Percentiles rank a stretch among this genome's conserved stretches.
Evolutionary conservation across 2,888 invertebrate genomes (phyloP).

Genomic region (Uropetala carovei): DNA sequence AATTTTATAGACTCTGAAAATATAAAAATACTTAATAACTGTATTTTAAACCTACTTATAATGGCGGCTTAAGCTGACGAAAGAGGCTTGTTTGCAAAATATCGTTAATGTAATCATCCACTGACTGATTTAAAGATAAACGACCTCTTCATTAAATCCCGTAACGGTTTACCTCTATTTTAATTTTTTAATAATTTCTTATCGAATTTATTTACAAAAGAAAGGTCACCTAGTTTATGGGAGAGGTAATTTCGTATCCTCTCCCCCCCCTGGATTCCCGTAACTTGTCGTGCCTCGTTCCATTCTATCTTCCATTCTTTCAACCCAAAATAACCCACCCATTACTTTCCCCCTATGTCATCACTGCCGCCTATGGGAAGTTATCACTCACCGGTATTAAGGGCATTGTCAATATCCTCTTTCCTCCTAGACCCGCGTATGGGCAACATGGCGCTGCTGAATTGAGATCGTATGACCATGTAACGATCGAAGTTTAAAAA

Average conservation of each 20-base stretch:
- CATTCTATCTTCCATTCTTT: background rate
- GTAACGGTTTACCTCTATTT: too few relatives aligned
- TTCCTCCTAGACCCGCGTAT: background rate
- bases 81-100: too few relatives aligned
- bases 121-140: too few relatives aligned
- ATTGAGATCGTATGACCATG: background rate
- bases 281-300: background rate
- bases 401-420: conserved; percentile 3
- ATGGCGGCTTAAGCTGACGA: too few relatives aligned
- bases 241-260: background rate
- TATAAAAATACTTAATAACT: too few relatives aligned
- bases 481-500: background rate
- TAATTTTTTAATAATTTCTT: background rate
- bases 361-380: background rate
- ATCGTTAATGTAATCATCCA: too few relatives aligned
- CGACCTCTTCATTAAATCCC: too few relatives aligned
- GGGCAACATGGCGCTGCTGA: background rate
- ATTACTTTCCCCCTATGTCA: conserved; percentile 9
- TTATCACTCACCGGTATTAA: background rate
- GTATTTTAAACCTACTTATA: too few relatives aligned
- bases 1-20: too few relatives aligned
- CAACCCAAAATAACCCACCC: background rate
- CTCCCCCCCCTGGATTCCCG: background rate
- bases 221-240: background rate
- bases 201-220: background rate